phyloP scores from a whole-genome alignment of 2,888 invertebrate species.

The Chrysolina americana region DNA sequence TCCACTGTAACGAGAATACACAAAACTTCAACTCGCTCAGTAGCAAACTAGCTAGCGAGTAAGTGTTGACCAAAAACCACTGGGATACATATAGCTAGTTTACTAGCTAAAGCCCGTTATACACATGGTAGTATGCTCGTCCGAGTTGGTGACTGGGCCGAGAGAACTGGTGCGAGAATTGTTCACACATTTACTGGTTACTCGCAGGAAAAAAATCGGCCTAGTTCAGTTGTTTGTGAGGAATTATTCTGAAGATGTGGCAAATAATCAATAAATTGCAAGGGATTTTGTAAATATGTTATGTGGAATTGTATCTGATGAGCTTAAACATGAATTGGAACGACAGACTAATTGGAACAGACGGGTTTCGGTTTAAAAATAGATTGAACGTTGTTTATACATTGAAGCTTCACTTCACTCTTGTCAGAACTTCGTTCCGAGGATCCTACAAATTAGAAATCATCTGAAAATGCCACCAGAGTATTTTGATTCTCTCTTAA shows the following conservation, averaged over 20 bases:
- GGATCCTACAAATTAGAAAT: conserved; percentile 1
- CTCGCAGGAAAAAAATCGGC: not conserved
- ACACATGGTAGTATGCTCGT: too few relatives aligned
- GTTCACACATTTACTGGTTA: too few relatives aligned
- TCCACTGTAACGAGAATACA: too few relatives aligned
- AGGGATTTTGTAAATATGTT: not conserved
- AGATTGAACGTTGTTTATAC: not conserved
- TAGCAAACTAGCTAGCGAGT: too few relatives aligned
- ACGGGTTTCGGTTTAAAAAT: not conserved
- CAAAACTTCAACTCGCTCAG: too few relatives aligned
- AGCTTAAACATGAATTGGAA: not conserved
- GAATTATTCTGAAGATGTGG: not conserved
- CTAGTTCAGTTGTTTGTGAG: conserved; percentile 2
- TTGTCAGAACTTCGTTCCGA: not conserved
- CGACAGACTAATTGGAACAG: not conserved
- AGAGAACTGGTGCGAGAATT: too few relatives aligned
- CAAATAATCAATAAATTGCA: not conserved
- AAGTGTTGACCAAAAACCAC: too few relatives aligned
- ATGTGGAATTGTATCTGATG: conserved; percentile 1
- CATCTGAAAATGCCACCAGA: not conserved
- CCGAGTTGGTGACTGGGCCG: too few relatives aligned
- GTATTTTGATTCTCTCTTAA: not conserved
- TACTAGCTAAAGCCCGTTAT: too few relatives aligned
- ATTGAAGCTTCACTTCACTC: not conserved
- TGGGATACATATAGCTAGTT: too few relatives aligned